Conservation (phyloP, 2,113 vertebrate species). For the Rhegmatorhina hoffmannsi region DNA sequence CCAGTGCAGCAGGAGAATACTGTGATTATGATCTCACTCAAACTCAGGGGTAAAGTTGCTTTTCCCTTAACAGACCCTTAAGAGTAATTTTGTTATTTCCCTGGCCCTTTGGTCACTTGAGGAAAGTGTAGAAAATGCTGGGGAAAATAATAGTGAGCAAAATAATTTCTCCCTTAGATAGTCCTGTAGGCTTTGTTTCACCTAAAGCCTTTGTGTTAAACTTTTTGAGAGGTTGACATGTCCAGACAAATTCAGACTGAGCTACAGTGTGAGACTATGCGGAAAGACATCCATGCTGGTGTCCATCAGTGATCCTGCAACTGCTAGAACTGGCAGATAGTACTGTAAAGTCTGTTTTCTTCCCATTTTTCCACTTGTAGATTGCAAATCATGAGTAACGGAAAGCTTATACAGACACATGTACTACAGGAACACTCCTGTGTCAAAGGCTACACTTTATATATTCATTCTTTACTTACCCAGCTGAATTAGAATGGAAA, state of each 20-base stretch:
- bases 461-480: not conserved
- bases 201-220: not conserved
- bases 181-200: not conserved
- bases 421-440: not conserved
- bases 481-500: not conserved
- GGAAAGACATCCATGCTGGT: not conserved
- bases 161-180: not conserved
- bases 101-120: not conserved
- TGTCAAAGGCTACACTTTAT: not conserved
- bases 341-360: not conserved
- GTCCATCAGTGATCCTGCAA: not conserved
- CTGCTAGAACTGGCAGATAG: not conserved
- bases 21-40: not conserved
- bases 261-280: accelerated
- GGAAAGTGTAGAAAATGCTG: not conserved
- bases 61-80: not conserved
- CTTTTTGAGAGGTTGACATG: not conserved
- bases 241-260: not conserved
- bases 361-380: not conserved
- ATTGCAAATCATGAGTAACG: not conserved
- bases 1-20: not conserved
- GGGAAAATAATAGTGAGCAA: not conserved
- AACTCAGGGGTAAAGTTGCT: not conserved
- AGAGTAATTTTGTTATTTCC: not conserved
- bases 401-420: not conserved